Base-by-base conservation (phyloP, 2,888 invertebrate genomes). In the Sesia apiformis region DNA sequence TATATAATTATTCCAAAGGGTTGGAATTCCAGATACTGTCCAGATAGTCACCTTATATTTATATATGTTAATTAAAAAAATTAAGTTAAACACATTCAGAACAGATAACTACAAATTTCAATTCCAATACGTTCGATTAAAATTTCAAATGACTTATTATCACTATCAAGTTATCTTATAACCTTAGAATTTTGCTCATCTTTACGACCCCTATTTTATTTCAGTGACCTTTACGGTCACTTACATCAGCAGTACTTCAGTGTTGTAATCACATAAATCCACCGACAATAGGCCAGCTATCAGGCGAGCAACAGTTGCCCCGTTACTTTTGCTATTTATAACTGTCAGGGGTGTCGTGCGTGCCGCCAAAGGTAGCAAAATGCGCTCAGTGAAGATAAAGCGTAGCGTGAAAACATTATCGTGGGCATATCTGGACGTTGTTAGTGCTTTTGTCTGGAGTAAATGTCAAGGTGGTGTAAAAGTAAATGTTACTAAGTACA, bases 181-280 rank as follows among this genome's bases (percentile, higher is more conserved):
- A 23, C 23, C 23, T 23, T 23, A 23, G 23, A 23, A 23, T 23
- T 23, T 23, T 23, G 23, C 23, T 23, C 23, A 2, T 23, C 23
- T 23, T 2, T 23, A 2, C 23, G 23, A 23, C 23, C 23, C 23
- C 23, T 23, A 23, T 23, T 23, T 23, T 23, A 23, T 23, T 23
- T 23, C 23, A 23, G 23, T 23, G 23, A 23, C 23, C 23, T 23
- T 23, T 23, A 23, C 23, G 23, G 23, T 23, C 23, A 54, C 81
- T 5, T 60, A 72, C 50, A 67, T 84, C 23, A 57, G 83, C 84
- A 3, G 81, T 81, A 54, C 58, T 84, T 40, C 66, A 68, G 23
- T 23, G 23, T 23, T 23, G 23, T 23, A 23, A 23, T 23, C 23
- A 23, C 23, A 23, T 23, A 23, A 23, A 23, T 23, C 23, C 23